These are phyloP conservation scores for Chiloscyllium plagiosum DNA, from an alignment of 2,113 vertebrate genomes.

Conservation along the genomic window DNA sequence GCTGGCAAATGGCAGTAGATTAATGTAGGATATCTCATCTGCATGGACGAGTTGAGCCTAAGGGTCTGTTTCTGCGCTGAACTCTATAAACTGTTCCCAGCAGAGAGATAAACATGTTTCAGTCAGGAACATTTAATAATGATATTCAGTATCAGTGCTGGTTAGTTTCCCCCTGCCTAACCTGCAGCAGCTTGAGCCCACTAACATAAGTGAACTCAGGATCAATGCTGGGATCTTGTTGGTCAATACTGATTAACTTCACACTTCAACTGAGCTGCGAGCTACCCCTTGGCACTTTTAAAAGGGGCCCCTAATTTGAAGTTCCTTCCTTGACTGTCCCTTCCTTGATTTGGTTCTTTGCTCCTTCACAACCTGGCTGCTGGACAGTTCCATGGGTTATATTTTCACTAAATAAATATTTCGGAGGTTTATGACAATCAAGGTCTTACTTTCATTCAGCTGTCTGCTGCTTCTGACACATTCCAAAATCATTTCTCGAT, in stretches of 20 bases:
- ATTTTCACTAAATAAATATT: neutral
- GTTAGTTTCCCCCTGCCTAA: neutral
- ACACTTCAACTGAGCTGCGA: neutral
- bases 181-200: neutral
- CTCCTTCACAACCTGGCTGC: neutral
- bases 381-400: neutral
- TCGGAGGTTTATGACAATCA: neutral
- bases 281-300: neutral
- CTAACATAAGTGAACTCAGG: neutral
- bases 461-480: slow-evolving; percentile 38
- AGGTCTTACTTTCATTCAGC: slow-evolving; percentile 30
- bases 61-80: too few species aligned
- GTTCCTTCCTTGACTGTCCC: neutral
- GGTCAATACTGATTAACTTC: neutral
- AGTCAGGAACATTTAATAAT: neutral
- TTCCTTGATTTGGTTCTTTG: neutral
- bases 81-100: neutral
- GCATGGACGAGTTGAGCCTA: too few species aligned
- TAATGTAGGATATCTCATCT: too few species aligned
- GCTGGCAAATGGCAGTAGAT: too few species aligned
- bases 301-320: neutral
- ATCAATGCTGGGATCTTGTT: neutral
- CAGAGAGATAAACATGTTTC: neutral
- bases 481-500: slow-evolving; percentile 35
- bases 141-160: neutral